phyloP scores from a whole-genome alignment of 2,888 invertebrate genomes.

The Leptothorax acervorum region DNA sequence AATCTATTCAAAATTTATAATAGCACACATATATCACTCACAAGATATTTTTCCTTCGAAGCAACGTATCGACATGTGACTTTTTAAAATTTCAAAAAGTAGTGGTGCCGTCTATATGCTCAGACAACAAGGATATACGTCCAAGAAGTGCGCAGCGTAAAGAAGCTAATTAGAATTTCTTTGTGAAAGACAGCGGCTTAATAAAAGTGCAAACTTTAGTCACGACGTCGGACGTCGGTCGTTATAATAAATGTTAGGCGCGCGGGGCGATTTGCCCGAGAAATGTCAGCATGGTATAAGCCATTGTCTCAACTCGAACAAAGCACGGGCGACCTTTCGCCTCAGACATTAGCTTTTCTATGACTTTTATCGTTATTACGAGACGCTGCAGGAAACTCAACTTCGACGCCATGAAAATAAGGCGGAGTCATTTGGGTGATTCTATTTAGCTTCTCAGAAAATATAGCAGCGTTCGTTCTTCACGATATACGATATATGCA shows the following conservation, averaged over 20 bases:
- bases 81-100: not conserved
- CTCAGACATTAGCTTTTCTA: conserved; percentile 34
- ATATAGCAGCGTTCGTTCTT: not conserved
- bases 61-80: not conserved
- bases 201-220: conserved; percentile 54
- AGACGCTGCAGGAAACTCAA: conserved; percentile 34
- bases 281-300: conserved; percentile 51
- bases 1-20: not conserved
- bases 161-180: conserved; percentile 49
- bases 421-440: not conserved
- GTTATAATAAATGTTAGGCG: conserved; percentile 57
- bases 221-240: conserved; percentile 49
- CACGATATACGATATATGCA: not conserved
- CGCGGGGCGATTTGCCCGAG: conserved; percentile 47
- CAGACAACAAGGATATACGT: not conserved
- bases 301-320: conserved; percentile 52
- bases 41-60: not conserved
- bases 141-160: conserved; percentile 9
- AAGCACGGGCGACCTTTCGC: conserved; percentile 56
- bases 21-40: not conserved
- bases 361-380: conserved; percentile 54
- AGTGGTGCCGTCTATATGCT: too few species aligned
- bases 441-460: not conserved
- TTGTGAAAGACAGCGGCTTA: conserved; percentile 40
- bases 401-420: conserved; percentile 18